phyloP scores from a whole-genome alignment of 2,888 invertebrate genomes.

The Diarsia dahlii region DNA sequence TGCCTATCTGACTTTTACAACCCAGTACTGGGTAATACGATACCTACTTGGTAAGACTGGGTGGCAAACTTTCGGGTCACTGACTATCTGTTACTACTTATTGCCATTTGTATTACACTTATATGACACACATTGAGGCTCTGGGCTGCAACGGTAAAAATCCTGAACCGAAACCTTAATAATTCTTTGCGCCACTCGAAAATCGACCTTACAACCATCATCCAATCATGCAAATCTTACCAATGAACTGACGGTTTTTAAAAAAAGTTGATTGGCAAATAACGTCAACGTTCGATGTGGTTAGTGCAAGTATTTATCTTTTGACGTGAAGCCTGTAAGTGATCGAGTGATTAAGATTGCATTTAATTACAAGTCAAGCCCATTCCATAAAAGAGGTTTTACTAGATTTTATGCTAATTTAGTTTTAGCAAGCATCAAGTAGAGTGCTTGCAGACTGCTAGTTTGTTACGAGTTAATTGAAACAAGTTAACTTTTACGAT shows the following conservation, averaged over 20 bases:
- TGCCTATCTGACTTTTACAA: not conserved
- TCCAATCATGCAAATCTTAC: not conserved
- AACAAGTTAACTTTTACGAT: conserved; percentile 11
- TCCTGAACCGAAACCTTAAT: not conserved
- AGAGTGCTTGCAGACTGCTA: conserved; percentile 5
- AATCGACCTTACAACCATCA: not conserved
- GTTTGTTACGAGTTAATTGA: conserved; percentile 34
- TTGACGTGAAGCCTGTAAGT: conserved; percentile 26
- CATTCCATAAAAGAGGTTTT: conserved; percentile 39
- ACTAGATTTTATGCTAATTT: conserved; percentile 35
- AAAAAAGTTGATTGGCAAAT: not conserved
- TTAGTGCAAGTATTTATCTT: conserved; percentile 29
- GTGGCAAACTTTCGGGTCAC: not conserved
- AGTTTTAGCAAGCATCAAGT: conserved; percentile 26
- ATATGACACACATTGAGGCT: not conserved
- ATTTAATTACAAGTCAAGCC: conserved; percentile 40
- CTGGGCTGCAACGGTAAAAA: not conserved
- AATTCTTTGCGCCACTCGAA: not conserved
- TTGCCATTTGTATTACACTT: not conserved
- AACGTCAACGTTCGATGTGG: conserved; percentile 17
- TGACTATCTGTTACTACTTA: not conserved
- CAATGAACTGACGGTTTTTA: not conserved
- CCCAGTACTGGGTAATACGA: not conserved
- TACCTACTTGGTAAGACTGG: not conserved
- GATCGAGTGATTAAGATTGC: conserved; percentile 46